Evolutionary conservation across 2,113 vertebrate species (phyloP).

Genomic region (Micromys minutus): DNA sequence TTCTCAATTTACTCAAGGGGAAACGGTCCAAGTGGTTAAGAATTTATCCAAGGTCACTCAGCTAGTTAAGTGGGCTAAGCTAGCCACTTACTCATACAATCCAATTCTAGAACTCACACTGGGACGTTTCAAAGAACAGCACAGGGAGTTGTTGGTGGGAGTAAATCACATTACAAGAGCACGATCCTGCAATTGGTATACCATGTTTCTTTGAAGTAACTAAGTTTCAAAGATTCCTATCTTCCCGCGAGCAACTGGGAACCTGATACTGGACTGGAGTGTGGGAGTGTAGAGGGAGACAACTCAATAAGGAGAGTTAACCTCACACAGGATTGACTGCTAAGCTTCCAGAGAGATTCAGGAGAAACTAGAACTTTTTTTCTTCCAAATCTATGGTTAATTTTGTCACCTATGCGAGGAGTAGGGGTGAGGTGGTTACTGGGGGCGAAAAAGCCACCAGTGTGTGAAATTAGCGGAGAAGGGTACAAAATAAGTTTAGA

Average conservation of each 20-base stretch:
- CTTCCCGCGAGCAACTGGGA: neutral
- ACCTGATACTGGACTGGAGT: neutral
- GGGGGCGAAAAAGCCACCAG: neutral
- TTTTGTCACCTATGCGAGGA: slow-evolving; percentile 9
- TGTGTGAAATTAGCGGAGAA: slow-evolving; percentile 3
- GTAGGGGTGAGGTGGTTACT: neutral
- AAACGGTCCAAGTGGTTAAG: slow-evolving; percentile 70
- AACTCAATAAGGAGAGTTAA: slow-evolving; percentile 11
- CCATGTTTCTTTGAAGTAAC: slow-evolving; percentile 1
- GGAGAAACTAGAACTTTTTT: neutral
- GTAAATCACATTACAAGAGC: neutral
- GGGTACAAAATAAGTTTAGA: slow-evolving; percentile 22
- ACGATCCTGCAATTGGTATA: neutral
- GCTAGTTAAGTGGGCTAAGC: slow-evolving; percentile 72
- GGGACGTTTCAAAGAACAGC: slow-evolving; percentile 28
- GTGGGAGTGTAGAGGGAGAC: neutral
- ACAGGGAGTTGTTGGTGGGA: neutral
- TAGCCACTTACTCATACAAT: slow-evolving; percentile 57
- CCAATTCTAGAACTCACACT: slow-evolving; percentile 48
- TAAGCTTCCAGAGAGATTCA: slow-evolving; percentile 21
- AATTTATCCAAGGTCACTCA: slow-evolving; percentile 78
- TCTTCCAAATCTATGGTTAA: slow-evolving; percentile 23
- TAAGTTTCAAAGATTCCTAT: slow-evolving; percentile 54
- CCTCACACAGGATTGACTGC: neutral
- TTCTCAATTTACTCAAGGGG: slow-evolving; percentile 72